These are phyloP conservation scores for Campylomormyrus numenius DNA, from an alignment of 2,113 vertebrate species.

Conservation along the genomic window DNA sequence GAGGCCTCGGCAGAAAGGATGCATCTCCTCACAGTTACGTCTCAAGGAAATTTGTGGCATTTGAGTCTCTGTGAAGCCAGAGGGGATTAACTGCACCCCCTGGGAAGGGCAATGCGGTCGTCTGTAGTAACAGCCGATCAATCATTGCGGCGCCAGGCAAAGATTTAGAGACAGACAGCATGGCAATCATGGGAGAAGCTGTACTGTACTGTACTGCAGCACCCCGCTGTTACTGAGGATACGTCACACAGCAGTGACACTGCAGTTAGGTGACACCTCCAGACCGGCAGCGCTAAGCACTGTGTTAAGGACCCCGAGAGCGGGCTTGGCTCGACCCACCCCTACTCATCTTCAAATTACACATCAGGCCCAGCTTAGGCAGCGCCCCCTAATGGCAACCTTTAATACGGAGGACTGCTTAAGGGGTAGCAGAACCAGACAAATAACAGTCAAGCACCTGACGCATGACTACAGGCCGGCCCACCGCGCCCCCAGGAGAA, in stretches of 20 bases:
- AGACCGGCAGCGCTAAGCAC: not conserved
- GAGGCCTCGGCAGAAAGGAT: not conserved
- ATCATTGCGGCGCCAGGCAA: not conserved
- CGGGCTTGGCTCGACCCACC: not conserved
- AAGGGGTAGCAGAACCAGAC: not conserved
- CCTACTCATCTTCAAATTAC: not conserved
- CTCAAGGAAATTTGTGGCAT: not conserved
- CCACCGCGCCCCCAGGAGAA: not conserved
- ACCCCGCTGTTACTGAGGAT: not conserved
- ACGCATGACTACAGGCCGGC: constrained; percentile 1
- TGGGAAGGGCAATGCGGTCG: not conserved
- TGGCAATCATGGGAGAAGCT: not conserved
- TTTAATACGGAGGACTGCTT: not conserved
- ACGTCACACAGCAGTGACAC: not conserved
- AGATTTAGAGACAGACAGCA: not conserved
- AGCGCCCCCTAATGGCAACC: not conserved
- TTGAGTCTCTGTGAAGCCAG: not conserved
- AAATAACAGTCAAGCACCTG: constrained; percentile 26
- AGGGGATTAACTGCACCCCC: not conserved
- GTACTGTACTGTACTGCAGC: not conserved
- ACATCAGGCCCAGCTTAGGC: not conserved
- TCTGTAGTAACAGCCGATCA: not conserved
- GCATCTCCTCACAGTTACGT: not conserved
- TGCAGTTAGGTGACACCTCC: not conserved
- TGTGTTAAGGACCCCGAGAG: not conserved